phyloP scores from a whole-genome alignment of 2,888 invertebrate species.

The Ephialtes manifestator region DNA sequence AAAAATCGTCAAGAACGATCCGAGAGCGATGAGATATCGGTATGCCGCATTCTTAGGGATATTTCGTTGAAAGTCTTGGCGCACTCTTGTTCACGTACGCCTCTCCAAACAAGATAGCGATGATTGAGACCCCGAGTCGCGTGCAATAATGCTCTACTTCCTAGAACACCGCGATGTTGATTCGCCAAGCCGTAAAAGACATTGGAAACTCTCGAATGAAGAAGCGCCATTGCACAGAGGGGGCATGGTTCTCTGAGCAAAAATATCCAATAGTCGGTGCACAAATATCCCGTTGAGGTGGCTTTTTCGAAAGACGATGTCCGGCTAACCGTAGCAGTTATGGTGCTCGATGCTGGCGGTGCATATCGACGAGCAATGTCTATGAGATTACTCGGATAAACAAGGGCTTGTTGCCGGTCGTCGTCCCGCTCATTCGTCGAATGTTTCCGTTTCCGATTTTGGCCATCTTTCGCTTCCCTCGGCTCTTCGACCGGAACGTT shows the following conservation, averaged over 20 bases:
- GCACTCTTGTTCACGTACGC: conserved; percentile 87
- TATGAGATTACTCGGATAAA: conserved; percentile 41
- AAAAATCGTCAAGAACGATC: not conserved
- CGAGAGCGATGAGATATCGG: not conserved
- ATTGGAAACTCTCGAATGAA: conserved; percentile 94
- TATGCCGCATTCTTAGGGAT: not conserved
- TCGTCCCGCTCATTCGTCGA: not conserved
- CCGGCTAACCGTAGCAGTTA: not conserved
- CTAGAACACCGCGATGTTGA: conserved; percentile 90
- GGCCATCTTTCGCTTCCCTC: conserved; percentile 25
- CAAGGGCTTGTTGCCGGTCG: not conserved
- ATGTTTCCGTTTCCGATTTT: conserved; percentile 26
- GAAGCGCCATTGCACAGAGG: conserved; percentile 98
- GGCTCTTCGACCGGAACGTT: conserved; percentile 49
- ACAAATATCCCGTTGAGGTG: conserved; percentile 89
- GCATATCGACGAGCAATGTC: conserved; percentile 10
- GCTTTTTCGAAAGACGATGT: not conserved
- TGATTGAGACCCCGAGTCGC: conserved; percentile 94
- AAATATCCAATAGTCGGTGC: conserved; percentile 95
- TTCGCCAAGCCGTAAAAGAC: conserved; percentile 91
- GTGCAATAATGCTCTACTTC: conserved; percentile 92
- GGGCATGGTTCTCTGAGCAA: conserved; percentile 95
- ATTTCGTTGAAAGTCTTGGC: conserved; percentile 64
- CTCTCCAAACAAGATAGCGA: conserved; percentile 95
- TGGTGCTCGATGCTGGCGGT: not conserved